Evolutionary conservation across 2,797 vertebrate species (phyloP), one percentile per base, ranked within the genome.

Genomic region (Neoniphon sammara): DNA sequence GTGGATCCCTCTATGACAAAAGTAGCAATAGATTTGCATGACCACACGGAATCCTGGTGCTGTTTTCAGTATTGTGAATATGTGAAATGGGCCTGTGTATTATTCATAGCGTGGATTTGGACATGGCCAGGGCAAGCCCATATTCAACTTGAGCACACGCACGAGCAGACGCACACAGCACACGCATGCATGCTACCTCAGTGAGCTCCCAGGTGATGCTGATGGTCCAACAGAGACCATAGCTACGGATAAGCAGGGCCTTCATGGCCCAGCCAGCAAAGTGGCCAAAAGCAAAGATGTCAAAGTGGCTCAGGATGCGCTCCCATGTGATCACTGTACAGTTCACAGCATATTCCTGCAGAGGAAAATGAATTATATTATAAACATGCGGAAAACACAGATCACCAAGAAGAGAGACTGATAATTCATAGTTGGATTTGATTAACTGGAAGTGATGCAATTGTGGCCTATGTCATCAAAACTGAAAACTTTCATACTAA

Each of bases 191-290:
- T 1, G 2, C 66, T 92, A 98, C 98, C 96, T 99, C 98, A 0
- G 98, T 99, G 66, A 99, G 93, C 80, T 99, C 98, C 98, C 98
- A 99, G 55, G 97, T 99, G 84, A 99, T 99, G 85, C 97, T 98
- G 83, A 99, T 99, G 52, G 97, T 98, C 98, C 98, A 99, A 87
- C 98, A 99, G 12, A 99, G 92, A 2, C 97, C 96, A 0, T 98
- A 99, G 85, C 96, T 98, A 53, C 98, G 96, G 77, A 99, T 97
- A 83, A 99, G 91, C 79, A 99, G 85, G 63, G 98, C 97, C 86
- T 99, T 99, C 96, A 99, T 96, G 54, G 96, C 94, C 97, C 97
- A 99, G 58, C 98, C 98, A 94, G 95, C 97, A 89, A 99, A 98
- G 88, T 98, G 97, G 17, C 95, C 97, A 68, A 99, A 99, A 4